Conservation (phyloP, 2,888 invertebrate genomes). For the Tillus elongatus region DNA sequence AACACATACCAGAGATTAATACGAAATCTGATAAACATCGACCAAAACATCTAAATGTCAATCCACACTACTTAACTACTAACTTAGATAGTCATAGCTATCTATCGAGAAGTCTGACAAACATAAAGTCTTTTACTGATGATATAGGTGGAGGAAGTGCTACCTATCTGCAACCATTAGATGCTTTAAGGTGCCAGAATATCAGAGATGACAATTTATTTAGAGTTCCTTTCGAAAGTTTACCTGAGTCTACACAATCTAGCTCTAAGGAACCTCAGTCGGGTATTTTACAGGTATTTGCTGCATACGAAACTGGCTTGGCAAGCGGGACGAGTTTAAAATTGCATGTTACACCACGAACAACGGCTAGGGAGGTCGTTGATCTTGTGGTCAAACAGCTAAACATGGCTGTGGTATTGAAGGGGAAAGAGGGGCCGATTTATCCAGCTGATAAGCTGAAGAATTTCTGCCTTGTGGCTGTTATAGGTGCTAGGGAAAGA, state of each 20-base stretch:
- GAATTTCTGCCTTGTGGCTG: conserved; percentile 90
- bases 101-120: conserved; percentile 40
- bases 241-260: conserved; percentile 12
- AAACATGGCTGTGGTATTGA: conserved; percentile 83
- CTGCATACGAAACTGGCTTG: conserved; percentile 92
- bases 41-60: conserved; percentile 31
- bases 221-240: conserved; percentile 29
- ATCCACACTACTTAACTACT: conserved; percentile 25
- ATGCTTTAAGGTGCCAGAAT: conserved; percentile 24
- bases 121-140: conserved; percentile 30
- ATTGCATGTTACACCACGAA: conserved; percentile 84
- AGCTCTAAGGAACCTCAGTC: conserved; percentile 32
- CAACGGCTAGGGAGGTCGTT: conserved; percentile 91
- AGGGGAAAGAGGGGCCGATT: conserved; percentile 78
- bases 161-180: conserved; percentile 31
- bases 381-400: conserved; percentile 92
- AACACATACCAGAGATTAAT: conserved; percentile 30
- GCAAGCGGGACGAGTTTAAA: conserved; percentile 89
- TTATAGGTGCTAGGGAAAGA: conserved; percentile 89
- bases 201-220: conserved; percentile 26
- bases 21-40: conserved; percentile 27
- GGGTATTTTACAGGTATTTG: conserved; percentile 67
- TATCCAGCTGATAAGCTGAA: conserved; percentile 73
- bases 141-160: conserved; percentile 23
- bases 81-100: conserved; percentile 35